Percentiles rank a stretch among this genome's conserved stretches.
These are phyloP conservation scores for Drosophila ironensis DNA, from an alignment of 1,140 invertebrate genomes.

Conservation along the genomic window DNA sequence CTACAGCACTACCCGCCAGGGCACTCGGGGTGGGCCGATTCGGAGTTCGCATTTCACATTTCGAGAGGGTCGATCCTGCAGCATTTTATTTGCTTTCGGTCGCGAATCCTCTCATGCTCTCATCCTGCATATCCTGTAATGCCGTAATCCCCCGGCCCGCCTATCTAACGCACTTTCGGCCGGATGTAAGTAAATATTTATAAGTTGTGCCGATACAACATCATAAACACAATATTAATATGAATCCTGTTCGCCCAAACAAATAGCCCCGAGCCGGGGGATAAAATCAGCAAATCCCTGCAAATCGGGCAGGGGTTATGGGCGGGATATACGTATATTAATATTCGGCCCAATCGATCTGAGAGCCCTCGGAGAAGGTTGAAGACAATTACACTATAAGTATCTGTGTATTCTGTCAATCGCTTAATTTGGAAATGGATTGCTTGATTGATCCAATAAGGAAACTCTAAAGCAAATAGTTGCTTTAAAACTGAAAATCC, in stretches of 20 bases:
- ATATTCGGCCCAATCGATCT: background rate
- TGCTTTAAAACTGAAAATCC: too few species aligned
- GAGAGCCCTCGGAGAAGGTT: too few species aligned
- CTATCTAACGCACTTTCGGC: slow-evolving; percentile 46
- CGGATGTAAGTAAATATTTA: slow-evolving; percentile 76
- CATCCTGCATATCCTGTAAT: background rate
- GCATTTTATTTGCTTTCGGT: slow-evolving; percentile 65
- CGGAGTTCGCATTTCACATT: too few species aligned
- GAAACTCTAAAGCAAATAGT: too few species aligned
- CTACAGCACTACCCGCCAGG: too few species aligned
- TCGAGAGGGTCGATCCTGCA: too few species aligned
- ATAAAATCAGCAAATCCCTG: too few species aligned
- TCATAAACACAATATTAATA: slow-evolving; percentile 58
- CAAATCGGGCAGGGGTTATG: background rate
- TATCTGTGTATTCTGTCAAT: too few species aligned
- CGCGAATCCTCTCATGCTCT: slow-evolving; percentile 42
- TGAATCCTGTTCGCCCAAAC: slow-evolving; percentile 41
- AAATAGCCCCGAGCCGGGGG: slow-evolving; percentile 45
- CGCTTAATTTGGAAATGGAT: too few species aligned
- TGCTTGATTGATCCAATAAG: too few species aligned
- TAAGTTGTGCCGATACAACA: slow-evolving; percentile 49
- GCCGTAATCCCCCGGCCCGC: background rate
- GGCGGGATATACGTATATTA: background rate
- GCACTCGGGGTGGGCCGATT: background rate
- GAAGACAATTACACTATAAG: too few species aligned